Evolutionary conservation across 2,113 vertebrate genomes (phyloP).

Genomic region (Rutilus rutilus): DNA sequence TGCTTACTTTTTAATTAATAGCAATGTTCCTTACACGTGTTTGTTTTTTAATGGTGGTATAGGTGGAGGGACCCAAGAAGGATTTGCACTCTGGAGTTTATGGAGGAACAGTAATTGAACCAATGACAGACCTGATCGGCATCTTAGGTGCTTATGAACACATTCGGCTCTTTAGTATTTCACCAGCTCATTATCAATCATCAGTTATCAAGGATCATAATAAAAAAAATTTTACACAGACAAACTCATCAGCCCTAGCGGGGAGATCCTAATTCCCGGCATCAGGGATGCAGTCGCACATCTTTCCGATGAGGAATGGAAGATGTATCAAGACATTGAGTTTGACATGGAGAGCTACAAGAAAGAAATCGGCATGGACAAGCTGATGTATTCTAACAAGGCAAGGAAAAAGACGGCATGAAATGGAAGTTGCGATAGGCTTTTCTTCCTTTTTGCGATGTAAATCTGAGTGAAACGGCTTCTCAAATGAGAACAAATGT

Average conservation of each 20-base stretch:
- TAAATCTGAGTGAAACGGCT: too few relatives aligned
- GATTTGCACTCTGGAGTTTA: constrained; percentile 81
- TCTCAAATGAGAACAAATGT: too few relatives aligned
- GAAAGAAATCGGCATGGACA: constrained; percentile 74
- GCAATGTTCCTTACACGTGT: neutral
- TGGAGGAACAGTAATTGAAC: constrained; percentile 78
- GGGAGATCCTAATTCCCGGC: constrained; percentile 86
- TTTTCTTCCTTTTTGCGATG: too few relatives aligned
- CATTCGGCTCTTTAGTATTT: neutral
- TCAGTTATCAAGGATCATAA: too few relatives aligned
- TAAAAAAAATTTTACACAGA: constrained; percentile 74
- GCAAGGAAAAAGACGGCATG: constrained; percentile 62
- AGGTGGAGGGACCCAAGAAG: constrained; percentile 78
- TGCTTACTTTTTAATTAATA: neutral
- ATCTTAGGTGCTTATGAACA: constrained; percentile 70
- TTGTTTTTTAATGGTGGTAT: constrained; percentile 7
- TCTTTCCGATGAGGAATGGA: constrained; percentile 81
- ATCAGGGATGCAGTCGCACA: constrained; percentile 81
- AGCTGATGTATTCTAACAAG: constrained; percentile 87
- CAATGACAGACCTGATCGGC: constrained; percentile 80
- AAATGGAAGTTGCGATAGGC: too few relatives aligned
- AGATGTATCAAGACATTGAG: constrained; percentile 78
- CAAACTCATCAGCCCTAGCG: constrained; percentile 84
- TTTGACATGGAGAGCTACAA: constrained; percentile 83
- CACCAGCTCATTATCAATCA: too few relatives aligned